Percentiles rank a stretch among this genome's conserved stretches.
These are phyloP conservation scores for Pseudanteris insignis DNA, from an alignment of 2,888 invertebrate species.

Conservation along the genomic window DNA sequence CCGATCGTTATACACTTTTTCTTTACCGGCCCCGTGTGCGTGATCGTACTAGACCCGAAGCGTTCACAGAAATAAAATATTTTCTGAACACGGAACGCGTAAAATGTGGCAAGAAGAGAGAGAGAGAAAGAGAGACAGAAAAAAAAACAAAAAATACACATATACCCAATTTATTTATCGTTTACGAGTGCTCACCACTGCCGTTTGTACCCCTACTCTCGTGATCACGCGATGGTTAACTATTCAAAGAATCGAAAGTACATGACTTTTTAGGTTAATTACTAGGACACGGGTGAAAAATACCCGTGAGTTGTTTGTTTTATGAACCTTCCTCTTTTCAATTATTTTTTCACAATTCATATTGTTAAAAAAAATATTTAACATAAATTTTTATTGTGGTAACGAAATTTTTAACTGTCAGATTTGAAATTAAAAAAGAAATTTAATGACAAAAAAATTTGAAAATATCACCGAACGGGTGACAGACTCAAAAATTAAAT, in stretches of 20 bases:
- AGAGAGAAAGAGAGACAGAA: too few species aligned
- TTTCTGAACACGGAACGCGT: slow-evolving; percentile 13
- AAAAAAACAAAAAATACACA: neutral
- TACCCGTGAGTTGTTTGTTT: neutral
- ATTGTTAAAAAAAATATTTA: too few species aligned
- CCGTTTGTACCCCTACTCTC: neutral
- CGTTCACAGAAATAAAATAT: slow-evolving; percentile 20
- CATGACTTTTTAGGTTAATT: slow-evolving; percentile 14
- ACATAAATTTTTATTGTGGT: too few species aligned
- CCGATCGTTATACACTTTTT: slow-evolving; percentile 18
- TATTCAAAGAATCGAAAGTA: slow-evolving; percentile 15
- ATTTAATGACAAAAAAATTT: too few species aligned
- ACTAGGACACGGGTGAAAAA: slow-evolving; percentile 1
- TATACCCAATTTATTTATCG: slow-evolving; percentile 16
- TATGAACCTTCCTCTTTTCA: neutral
- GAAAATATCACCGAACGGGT: too few species aligned
- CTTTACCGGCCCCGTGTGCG: neutral
- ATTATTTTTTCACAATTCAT: too few species aligned
- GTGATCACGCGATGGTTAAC: slow-evolving; percentile 17
- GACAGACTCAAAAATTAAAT: too few species aligned
- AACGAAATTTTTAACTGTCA: too few species aligned
- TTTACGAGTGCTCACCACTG: neutral
- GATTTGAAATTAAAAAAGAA: too few species aligned
- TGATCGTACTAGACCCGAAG: neutral
- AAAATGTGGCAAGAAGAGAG: too few species aligned